Evolutionary conservation across 2,888 invertebrate genomes (phyloP).

Genomic region (Lypha dubia): DNA sequence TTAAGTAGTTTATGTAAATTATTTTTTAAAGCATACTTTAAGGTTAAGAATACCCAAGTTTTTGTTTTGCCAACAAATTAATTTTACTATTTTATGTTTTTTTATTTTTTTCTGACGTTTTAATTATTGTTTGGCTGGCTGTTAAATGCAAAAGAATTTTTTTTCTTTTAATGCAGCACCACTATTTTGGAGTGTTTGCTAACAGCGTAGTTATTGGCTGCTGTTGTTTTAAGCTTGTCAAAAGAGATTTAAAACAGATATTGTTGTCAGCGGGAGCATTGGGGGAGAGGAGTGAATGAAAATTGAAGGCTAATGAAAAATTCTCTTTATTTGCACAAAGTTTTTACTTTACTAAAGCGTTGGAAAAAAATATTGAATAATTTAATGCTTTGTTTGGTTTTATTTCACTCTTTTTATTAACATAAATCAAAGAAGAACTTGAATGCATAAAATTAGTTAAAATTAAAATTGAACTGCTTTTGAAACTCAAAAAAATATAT

Average conservation of each 20-base stretch:
- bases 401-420: background rate
- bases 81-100: background rate
- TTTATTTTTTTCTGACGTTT: background rate
- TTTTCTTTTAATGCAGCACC: background rate
- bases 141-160: constrained; percentile 21
- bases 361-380: too few relatives aligned
- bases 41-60: background rate
- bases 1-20: background rate
- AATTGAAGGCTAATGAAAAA: background rate
- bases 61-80: constrained; percentile 7
- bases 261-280: background rate
- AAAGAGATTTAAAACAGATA: background rate
- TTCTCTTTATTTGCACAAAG: too few relatives aligned
- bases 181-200: constrained; percentile 4
- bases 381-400: too few relatives aligned
- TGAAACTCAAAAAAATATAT: background rate
- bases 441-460: background rate
- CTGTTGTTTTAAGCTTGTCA: background rate
- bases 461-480: background rate
- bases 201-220: constrained; percentile 16
- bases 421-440: background rate
- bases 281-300: too few relatives aligned
- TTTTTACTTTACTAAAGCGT: too few relatives aligned
- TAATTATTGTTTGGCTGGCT: constrained; percentile 24
- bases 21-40: background rate